Percentiles rank a stretch among this genome's conserved stretches.
phyloP scores from a whole-genome alignment of 2,113 vertebrate species.

The Puma concolor region DNA sequence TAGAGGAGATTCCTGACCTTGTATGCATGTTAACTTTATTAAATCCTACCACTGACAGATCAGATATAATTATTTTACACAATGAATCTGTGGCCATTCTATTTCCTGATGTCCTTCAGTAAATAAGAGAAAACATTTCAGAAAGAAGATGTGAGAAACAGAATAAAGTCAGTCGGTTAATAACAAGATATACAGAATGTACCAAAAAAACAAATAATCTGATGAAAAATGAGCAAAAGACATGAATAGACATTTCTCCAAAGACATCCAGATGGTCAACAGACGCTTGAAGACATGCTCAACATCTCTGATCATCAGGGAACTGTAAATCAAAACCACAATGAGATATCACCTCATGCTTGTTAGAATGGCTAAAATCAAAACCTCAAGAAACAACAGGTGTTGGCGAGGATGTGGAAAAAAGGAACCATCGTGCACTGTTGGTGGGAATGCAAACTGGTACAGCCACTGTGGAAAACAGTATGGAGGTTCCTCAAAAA shows the following conservation, averaged over 20 bases:
- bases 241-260: not conserved
- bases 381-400: not conserved
- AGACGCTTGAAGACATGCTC: not conserved
- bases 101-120: not conserved
- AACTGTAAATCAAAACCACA: not conserved
- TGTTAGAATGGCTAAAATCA: not conserved
- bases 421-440: not conserved
- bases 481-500: not conserved
- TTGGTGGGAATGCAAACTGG: not conserved
- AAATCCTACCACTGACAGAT: not conserved
- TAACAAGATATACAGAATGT: not conserved
- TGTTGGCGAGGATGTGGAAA: not conserved
- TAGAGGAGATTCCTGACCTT: not conserved
- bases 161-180: not conserved
- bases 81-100: not conserved
- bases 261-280: not conserved
- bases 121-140: conserved; percentile 57
- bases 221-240: not conserved
- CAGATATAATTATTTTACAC: not conserved
- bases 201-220: not conserved
- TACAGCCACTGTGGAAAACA: not conserved
- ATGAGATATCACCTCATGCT: not conserved
- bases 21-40: not conserved
- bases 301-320: not conserved
- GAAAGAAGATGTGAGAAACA: not conserved